Percentiles rank a stretch among this genome's conserved stretches.
phyloP scores from a whole-genome alignment of 1,140 invertebrate genomes.

The Drosophila tsacasi region DNA sequence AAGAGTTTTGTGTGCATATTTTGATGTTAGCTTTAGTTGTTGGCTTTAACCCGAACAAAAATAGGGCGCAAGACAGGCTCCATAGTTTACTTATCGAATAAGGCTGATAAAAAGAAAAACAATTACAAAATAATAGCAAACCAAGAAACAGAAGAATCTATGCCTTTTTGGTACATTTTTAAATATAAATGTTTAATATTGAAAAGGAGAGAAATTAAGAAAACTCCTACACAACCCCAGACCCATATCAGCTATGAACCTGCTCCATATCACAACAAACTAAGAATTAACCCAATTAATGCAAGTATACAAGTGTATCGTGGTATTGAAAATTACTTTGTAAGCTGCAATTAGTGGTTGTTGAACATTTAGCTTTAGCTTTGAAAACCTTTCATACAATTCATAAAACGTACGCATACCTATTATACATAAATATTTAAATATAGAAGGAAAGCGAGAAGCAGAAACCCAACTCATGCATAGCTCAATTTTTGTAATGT shows the following conservation, averaged over 20 bases:
- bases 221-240: conserved; percentile 52
- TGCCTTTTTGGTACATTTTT: conserved; percentile 74
- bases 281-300: conserved; percentile 43
- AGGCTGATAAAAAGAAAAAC: conserved; percentile 58
- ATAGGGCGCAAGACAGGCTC: conserved; percentile 39
- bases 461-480: conserved; percentile 40
- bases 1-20: conserved; percentile 59
- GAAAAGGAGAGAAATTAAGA: conserved; percentile 21
- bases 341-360: conserved; percentile 84
- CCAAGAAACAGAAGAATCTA: conserved; percentile 47
- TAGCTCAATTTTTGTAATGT: conserved; percentile 62
- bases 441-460: conserved; percentile 38
- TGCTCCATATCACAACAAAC: conserved; percentile 49
- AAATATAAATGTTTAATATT: conserved; percentile 41
- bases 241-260: conserved; percentile 68
- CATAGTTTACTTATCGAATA: conserved; percentile 76
- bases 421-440: conserved; percentile 12
- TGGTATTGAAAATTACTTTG: conserved; percentile 73
- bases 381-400: conserved; percentile 73
- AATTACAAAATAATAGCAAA: conserved; percentile 35
- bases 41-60: conserved; percentile 59
- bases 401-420: conserved; percentile 34
- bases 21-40: conserved; percentile 77
- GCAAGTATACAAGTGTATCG: conserved; percentile 65
- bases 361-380: conserved; percentile 83